phyloP scores from a whole-genome alignment of 53 echinoderm and acorn worm genomes.

The Crossaster papposus region DNA sequence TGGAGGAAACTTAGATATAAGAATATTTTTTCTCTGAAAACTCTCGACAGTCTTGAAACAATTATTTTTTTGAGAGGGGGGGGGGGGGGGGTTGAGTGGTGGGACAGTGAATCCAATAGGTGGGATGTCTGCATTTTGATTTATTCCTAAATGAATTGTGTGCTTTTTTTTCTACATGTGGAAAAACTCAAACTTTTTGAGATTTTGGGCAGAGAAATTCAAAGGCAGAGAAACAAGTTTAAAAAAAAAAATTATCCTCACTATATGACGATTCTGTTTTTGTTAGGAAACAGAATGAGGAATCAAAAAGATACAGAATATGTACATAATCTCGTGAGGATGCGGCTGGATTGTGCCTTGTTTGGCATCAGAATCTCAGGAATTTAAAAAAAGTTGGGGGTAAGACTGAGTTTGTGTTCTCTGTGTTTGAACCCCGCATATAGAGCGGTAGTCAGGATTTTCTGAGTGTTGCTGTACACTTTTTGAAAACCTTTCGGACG shows the following conservation, averaged over 20 bases:
- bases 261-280: not conserved
- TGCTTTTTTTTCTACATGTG: too few relatives aligned
- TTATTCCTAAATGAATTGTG: too few relatives aligned
- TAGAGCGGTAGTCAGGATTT: not conserved
- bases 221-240: too few relatives aligned
- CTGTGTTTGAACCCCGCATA: not conserved
- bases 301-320: not conserved
- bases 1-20: not conserved
- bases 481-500: too few relatives aligned
- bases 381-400: conserved; percentile 19
- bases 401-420: not conserved
- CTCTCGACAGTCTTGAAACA: not conserved
- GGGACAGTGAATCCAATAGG: too few relatives aligned
- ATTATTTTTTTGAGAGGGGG: too few relatives aligned
- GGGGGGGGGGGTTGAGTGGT: too few relatives aligned
- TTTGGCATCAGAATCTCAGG: conserved; percentile 42
- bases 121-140: too few relatives aligned
- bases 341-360: conserved; percentile 26
- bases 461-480: too few relatives aligned
- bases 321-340: conserved; percentile 13
- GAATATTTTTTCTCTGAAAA: not conserved
- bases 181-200: too few relatives aligned
- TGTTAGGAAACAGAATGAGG: not conserved
- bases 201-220: too few relatives aligned
- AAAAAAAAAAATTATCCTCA: not conserved